phyloP scores from a whole-genome alignment of 2,888 invertebrate genomes.

The Drosophila anomalata region DNA sequence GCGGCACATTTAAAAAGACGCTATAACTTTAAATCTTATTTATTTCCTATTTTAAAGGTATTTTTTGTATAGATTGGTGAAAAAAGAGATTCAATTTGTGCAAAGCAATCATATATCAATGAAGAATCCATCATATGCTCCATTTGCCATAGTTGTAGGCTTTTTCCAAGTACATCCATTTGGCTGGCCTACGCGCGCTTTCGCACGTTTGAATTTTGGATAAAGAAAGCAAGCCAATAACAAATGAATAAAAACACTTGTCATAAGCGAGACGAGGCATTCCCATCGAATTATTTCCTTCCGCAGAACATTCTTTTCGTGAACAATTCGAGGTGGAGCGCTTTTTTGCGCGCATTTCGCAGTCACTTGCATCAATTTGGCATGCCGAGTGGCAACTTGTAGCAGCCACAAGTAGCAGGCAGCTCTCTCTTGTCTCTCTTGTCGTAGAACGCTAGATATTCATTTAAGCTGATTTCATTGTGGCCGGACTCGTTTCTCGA shows the following conservation, averaged over 20 bases:
- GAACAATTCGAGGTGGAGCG: conserved; percentile 4
- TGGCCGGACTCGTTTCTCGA: conserved; percentile 60
- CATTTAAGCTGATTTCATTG: conserved; percentile 60
- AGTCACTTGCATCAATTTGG: conserved; percentile 57
- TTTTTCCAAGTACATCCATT: not conserved
- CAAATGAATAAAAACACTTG: conserved; percentile 1
- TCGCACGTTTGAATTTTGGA: not conserved
- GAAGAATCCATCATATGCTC: too few relatives aligned
- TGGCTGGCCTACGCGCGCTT: not conserved
- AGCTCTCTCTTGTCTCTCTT: conserved; percentile 26
- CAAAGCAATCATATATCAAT: too few relatives aligned
- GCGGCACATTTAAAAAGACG: too few relatives aligned
- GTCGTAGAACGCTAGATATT: conserved; percentile 38
- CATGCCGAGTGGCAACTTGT: conserved; percentile 63
- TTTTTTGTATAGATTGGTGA: too few relatives aligned
- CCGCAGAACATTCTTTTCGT: conserved; percentile 12
- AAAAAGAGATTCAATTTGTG: too few relatives aligned
- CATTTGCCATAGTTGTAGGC: too few relatives aligned
- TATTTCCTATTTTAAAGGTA: too few relatives aligned
- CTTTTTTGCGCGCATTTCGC: conserved; percentile 21
- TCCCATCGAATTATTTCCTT: conserved; percentile 20
- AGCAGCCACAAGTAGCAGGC: conserved; percentile 49
- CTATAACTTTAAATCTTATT: too few relatives aligned
- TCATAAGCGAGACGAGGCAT: not conserved
- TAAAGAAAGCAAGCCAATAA: not conserved